Evolutionary conservation across 2,888 invertebrate genomes (phyloP).

Genomic region (Synergus umbraculus): DNA sequence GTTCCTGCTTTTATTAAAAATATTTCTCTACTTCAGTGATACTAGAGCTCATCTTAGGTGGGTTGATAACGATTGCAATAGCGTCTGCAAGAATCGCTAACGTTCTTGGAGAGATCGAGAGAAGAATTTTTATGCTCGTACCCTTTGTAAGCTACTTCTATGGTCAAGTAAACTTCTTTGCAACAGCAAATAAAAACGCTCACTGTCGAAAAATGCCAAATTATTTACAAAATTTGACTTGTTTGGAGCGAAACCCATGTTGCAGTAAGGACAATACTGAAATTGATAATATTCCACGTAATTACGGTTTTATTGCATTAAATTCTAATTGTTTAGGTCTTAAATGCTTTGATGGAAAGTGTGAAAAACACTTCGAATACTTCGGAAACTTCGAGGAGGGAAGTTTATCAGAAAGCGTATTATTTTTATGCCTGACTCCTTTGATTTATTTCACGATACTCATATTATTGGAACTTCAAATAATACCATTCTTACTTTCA

Average conservation of each 20-base stretch:
- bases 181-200: slow-evolving; percentile 67
- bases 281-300: neutral
- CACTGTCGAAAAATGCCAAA: slow-evolving; percentile 69
- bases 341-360: slow-evolving; percentile 65
- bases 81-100: slow-evolving; percentile 48
- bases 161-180: slow-evolving; percentile 66
- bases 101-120: slow-evolving; percentile 63
- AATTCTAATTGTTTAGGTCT: slow-evolving; percentile 53
- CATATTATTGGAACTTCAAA: slow-evolving; percentile 82
- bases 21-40: slow-evolving; percentile 59
- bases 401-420: slow-evolving; percentile 60
- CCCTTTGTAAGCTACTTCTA: slow-evolving; percentile 72
- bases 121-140: slow-evolving; percentile 66
- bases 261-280: slow-evolving; percentile 62
- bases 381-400: slow-evolving; percentile 60
- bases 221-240: slow-evolving; percentile 58
- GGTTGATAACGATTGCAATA: slow-evolving; percentile 48
- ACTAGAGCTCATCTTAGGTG: slow-evolving; percentile 62
- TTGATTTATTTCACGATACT: slow-evolving; percentile 80
- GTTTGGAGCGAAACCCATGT: slow-evolving; percentile 61
- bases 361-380: slow-evolving; percentile 65
- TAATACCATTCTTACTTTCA: slow-evolving; percentile 69
- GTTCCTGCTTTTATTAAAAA: neutral
- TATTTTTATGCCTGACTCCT: slow-evolving; percentile 62
- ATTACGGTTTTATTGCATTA: neutral